Percentiles rank a stretch among this genome's conserved stretches.
Conservation (phyloP, 2,888 invertebrate species). For the Philereme vetulata region DNA sequence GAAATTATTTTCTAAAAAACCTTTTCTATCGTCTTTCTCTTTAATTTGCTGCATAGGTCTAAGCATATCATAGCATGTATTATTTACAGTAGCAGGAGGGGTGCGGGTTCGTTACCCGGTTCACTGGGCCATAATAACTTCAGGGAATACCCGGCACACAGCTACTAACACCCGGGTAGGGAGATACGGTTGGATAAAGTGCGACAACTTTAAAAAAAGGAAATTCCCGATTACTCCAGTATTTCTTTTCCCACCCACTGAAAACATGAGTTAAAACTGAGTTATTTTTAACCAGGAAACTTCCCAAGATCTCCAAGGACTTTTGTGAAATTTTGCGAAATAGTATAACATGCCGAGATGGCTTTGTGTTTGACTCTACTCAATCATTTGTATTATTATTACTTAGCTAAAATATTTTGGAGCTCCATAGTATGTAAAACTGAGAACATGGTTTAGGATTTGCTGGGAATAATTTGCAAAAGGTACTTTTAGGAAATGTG, state of each 20-base stretch:
- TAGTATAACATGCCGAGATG: background rate
- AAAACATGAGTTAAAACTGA: too few species aligned
- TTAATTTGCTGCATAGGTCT: constrained; percentile 8
- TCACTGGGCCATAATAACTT: constrained; percentile 81
- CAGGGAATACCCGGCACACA: constrained; percentile 73
- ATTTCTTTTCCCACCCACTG: too few species aligned
- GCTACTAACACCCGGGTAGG: constrained; percentile 65
- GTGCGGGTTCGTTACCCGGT: constrained; percentile 76
- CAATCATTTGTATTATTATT: too few species aligned
- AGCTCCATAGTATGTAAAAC: too few species aligned
- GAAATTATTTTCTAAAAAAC: background rate
- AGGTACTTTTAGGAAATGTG: background rate
- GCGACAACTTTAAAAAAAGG: constrained; percentile 27
- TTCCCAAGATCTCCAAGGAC: too few species aligned
- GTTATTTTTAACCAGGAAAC: too few species aligned
- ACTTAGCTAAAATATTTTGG: too few species aligned
- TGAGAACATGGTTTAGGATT: too few species aligned
- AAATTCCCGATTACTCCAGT: too few species aligned
- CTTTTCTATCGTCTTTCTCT: background rate
- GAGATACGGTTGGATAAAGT: constrained; percentile 38
- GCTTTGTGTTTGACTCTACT: too few species aligned
- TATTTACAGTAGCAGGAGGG: constrained; percentile 61
- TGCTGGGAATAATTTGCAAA: too few species aligned
- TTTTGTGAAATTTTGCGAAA: background rate
- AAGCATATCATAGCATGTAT: constrained; percentile 54